Evolutionary conservation across 92 coral and sea anemone genomes (phyloP), one percentile per base, ranked within the genome.

Genomic region (Galaxea fascicularis): DNA sequence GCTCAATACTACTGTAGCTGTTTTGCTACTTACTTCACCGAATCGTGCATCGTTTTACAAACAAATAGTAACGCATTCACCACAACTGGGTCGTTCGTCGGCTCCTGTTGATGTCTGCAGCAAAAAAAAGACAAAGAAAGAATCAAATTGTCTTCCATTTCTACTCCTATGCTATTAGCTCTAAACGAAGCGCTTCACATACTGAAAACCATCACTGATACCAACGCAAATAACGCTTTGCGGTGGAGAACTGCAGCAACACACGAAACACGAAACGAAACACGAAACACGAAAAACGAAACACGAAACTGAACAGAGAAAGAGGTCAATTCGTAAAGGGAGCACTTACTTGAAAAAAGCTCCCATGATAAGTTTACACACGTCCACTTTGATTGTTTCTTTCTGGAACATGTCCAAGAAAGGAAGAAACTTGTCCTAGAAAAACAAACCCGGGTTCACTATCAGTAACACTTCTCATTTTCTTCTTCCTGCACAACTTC

Each of bases 361-460:
- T 64, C 95, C 95, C 99, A 97, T 89, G 41, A 97, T 93, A 63
- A 94, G 67, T 53, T 93, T 93, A 78, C 98, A 97, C 8, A 98
- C 94, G 4, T 97, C 99, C 2, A 95, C 95, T 69, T 94, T 97
- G 45, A 97, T 94, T 2, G 94, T 30, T 82, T 97, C 99, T 71
- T 97, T 97, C 86, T 97, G 99, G 70, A 97, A 97, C 96, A 97
- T 93, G 91, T 95, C 99, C 71, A 97, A 79, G 90, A 97, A 95
- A 54, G 97, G 99, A 57, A 97, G 94, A 76, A 97, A 95, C 68
- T 95, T 97, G 95, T 97, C 96, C 99, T 97, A 70, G 6, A 87
- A 70, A 22, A 67, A 71, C 58, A 76, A 65, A 44, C 59, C 15
- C 24, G 44, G 35, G 17, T 18, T 13, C 25, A 31, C 4, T 13